phyloP scores from a whole-genome alignment of 2,797 vertebrate genomes.

The Falco novaeseelandiae region DNA sequence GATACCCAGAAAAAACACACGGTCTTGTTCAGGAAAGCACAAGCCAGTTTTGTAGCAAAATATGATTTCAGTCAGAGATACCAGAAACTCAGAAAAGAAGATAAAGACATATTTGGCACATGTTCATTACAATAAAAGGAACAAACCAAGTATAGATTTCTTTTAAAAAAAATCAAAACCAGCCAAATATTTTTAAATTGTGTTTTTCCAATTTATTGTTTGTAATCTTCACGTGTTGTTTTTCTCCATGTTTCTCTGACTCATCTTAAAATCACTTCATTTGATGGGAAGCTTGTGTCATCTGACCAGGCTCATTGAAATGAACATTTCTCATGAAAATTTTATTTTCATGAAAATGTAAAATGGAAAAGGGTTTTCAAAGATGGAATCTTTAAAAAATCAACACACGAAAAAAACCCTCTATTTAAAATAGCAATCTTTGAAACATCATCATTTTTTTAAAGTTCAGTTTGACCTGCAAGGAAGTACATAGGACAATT shows the following conservation, averaged over 20 bases:
- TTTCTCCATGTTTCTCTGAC: background rate
- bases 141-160: background rate
- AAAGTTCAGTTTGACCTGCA: background rate
- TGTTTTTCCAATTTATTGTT: background rate
- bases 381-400: background rate
- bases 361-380: background rate
- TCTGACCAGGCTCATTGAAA: background rate
- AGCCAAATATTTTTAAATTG: background rate
- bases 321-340: background rate
- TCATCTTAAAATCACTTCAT: background rate
- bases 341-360: background rate
- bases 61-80: background rate
- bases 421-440: background rate
- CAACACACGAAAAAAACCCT: background rate
- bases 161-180: background rate
- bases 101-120: background rate
- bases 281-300: background rate
- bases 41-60: background rate
- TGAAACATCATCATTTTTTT: background rate
- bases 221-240: rapidly evolving
- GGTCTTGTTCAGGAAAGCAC: background rate
- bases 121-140: background rate
- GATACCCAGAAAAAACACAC: background rate
- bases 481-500: background rate
- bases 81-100: background rate